Conservation (phyloP, 2,888 invertebrate species). For the Conchocele bisecta region DNA sequence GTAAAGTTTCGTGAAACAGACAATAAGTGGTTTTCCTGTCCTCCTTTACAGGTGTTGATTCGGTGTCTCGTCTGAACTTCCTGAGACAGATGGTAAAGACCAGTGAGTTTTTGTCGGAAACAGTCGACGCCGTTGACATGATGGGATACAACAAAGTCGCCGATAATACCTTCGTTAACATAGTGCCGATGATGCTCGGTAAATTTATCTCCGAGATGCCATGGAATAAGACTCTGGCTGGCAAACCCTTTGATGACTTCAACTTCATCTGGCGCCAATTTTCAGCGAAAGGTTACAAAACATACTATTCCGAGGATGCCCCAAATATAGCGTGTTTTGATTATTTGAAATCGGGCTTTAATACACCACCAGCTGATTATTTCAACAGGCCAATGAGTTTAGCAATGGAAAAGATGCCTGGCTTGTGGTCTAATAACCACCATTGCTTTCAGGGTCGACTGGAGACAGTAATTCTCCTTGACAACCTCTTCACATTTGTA, state of each 20-base stretch:
- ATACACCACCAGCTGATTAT: slow-evolving; percentile 91
- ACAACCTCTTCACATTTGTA: slow-evolving; percentile 85
- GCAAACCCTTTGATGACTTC: slow-evolving; percentile 81
- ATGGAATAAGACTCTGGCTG: slow-evolving; percentile 54
- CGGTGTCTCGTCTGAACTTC: slow-evolving; percentile 92
- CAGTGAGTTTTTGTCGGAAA: slow-evolving; percentile 85
- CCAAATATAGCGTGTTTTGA: slow-evolving; percentile 91
- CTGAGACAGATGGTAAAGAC: slow-evolving; percentile 91
- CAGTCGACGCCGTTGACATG: slow-evolving; percentile 89
- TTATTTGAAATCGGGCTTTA: slow-evolving; percentile 89
- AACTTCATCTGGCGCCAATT: slow-evolving; percentile 93
- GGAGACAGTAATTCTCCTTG: slow-evolving; percentile 87
- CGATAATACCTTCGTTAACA: slow-evolving; percentile 93
- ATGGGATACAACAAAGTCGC: slow-evolving; percentile 95
- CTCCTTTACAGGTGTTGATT: slow-evolving; percentile 95
- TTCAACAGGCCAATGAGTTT: slow-evolving; percentile 90
- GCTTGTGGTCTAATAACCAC: slow-evolving; percentile 71
- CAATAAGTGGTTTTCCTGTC: too few relatives aligned
- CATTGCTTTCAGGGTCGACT: slow-evolving; percentile 88
- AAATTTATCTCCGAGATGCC: slow-evolving; percentile 64
- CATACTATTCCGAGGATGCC: slow-evolving; percentile 93
- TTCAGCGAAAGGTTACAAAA: slow-evolving; percentile 89
- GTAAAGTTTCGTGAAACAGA: too few relatives aligned
- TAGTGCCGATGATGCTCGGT: slow-evolving; percentile 89
- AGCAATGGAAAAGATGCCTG: slow-evolving; percentile 83